These are phyloP conservation scores for Drosophila subquinaria DNA, from an alignment of 2,888 invertebrate genomes.

Conservation along the genomic window DNA sequence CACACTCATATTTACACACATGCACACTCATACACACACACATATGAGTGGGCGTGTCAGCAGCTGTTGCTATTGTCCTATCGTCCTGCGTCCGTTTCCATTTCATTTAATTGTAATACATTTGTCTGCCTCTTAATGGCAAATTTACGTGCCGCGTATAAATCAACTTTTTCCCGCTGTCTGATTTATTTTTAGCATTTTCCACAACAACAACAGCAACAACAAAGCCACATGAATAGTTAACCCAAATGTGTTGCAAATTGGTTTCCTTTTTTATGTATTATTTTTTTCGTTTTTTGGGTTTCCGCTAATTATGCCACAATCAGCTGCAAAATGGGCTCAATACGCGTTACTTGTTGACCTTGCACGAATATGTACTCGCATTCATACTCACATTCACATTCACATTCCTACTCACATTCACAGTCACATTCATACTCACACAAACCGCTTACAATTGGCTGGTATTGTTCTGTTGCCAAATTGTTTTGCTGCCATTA, in stretches of 20 bases:
- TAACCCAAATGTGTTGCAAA: conserved; percentile 56
- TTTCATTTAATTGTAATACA: conserved; percentile 77
- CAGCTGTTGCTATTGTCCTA: conserved; percentile 64
- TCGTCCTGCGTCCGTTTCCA: conserved; percentile 40
- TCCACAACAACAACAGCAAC: conserved; percentile 10
- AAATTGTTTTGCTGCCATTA: conserved; percentile 52
- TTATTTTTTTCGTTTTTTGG: conserved; percentile 7
- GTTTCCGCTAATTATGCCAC: conserved; percentile 63
- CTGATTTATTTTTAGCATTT: conserved; percentile 71
- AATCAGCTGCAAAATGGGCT: conserved; percentile 39
- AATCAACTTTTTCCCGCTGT: conserved; percentile 67
- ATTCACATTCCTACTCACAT: background rate
- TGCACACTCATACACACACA: conserved; percentile 22
- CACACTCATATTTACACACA: background rate
- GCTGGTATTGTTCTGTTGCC: conserved; percentile 31
- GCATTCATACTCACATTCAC: background rate
- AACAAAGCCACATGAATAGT: conserved; percentile 21
- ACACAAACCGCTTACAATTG: conserved; percentile 33
- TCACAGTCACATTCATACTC: conserved; percentile 6
- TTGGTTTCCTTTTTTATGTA: conserved; percentile 37
- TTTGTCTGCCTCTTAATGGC: conserved; percentile 76
- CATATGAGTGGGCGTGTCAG: conserved; percentile 42
- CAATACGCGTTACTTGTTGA: conserved; percentile 26
- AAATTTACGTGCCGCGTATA: conserved; percentile 73
- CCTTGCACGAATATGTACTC: conserved; percentile 44